Evolutionary conservation across 1,140 invertebrate genomes (phyloP), one percentile per base, ranked within the genome.

Genomic region (Pachypeltis micranthus): DNA sequence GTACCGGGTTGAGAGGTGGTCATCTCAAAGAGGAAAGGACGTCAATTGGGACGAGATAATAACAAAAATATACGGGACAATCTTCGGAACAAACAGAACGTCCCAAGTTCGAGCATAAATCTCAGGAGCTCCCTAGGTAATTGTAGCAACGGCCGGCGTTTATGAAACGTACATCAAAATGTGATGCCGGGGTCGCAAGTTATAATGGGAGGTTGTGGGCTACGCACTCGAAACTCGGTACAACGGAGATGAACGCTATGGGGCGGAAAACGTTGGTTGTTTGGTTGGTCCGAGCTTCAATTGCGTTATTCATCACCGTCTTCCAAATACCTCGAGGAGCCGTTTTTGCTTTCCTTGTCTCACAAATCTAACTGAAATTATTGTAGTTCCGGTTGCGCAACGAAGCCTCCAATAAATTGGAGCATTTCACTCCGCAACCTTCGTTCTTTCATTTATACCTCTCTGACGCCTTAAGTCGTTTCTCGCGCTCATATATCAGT

Each of bases 41-140:
- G 47, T 51, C 47, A 51, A 51, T 51, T 21, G 47, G 47, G 47
- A 51, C 47, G 23, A 51, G 47, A 51, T 51, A 51, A 51, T 51
- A 51, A 51, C 47, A 51, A 10, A 51, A 51, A 51, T 51, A 51
- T 51, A 51, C 23, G 47, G 47, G 47, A 51, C 47, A 51, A 51
- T 7, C 47, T n/a, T 51, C 47, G 47, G 47, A 51, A 51, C 47
- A 51, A 51, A 51, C 47, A 10, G 7, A 39, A 39, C 34, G 7
- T 39, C 7, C 7, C 34, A 10, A 51, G 47, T 4, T 51, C 23
- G 4, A 21, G 47, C 47, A 51, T 51, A 51, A 51, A 51, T 51
- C 47, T 51, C 12, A 51, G 16, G 31, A 10, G 19, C 12, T 21
- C 19, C 10, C 47, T 10, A 16, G 12, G 4, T 51, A 51, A 51